Evolutionary conservation across 2,797 vertebrate genomes (phyloP).

Genomic region (Amphiprion clarkii): DNA sequence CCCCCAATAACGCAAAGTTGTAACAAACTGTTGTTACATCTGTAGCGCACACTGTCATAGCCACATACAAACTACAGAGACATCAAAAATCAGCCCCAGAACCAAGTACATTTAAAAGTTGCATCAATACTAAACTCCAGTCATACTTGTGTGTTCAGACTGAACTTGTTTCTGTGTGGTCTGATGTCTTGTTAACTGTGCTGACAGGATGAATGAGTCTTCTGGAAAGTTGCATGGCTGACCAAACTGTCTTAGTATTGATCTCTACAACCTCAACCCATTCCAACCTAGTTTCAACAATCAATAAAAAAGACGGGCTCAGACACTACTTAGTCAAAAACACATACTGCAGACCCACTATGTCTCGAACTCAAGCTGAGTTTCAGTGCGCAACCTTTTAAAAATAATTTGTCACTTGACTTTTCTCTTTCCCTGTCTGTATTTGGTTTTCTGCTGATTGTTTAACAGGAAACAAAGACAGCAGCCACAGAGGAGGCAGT

Average conservation of each 20-base stretch:
- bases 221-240: constrained; percentile 71
- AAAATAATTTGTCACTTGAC: constrained; percentile 53
- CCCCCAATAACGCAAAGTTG: too few relatives aligned
- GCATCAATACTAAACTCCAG: too few relatives aligned
- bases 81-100: too few relatives aligned
- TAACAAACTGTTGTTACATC: too few relatives aligned
- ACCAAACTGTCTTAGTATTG: constrained; percentile 74
- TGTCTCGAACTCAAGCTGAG: constrained; percentile 29
- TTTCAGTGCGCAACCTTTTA: constrained; percentile 27
- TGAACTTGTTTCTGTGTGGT: not conserved
- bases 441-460: constrained; percentile 46
- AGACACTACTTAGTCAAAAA: constrained; percentile 35
- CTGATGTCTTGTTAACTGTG: constrained; percentile 33
- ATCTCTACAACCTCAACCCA: constrained; percentile 45
- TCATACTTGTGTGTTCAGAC: not conserved
- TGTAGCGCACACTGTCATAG: too few relatives aligned
- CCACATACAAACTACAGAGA: too few relatives aligned
- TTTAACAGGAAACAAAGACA: constrained; percentile 62
- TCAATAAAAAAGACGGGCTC: constrained; percentile 38
- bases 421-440: constrained; percentile 22
- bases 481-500: constrained; percentile 37
- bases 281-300: constrained; percentile 40
- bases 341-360: constrained; percentile 34
- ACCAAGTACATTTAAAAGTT: too few relatives aligned
- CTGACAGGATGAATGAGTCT: constrained; percentile 38